phyloP scores from a whole-genome alignment of 2,888 invertebrate species.

The Lepidocyrtinus sp. region DNA sequence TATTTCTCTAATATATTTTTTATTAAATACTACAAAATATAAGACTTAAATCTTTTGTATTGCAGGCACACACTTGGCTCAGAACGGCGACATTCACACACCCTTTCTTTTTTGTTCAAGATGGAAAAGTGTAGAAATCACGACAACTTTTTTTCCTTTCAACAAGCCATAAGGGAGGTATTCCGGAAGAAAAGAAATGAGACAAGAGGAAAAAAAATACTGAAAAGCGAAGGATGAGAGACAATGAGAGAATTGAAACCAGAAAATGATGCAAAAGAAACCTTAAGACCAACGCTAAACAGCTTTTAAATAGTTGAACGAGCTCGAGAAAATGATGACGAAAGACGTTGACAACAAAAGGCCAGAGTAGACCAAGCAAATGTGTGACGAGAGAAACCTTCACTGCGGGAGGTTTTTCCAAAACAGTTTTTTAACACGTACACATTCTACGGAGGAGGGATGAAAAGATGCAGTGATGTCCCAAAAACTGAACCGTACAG shows the following conservation, averaged over 20 bases:
- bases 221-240: conserved; percentile 37
- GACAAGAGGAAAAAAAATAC: conserved; percentile 23
- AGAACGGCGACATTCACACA: conserved; percentile 52
- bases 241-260: conserved; percentile 23
- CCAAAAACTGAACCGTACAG: too few species aligned
- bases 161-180: conserved; percentile 43
- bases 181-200: conserved; percentile 50
- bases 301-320: conserved; percentile 8
- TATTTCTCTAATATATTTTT: conserved; percentile 4
- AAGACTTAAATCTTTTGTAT: conserved; percentile 3
- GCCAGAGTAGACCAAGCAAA: conserved; percentile 26
- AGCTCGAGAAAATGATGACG: conserved; percentile 38
- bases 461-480: too few species aligned
- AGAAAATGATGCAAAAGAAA: conserved; percentile 28
- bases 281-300: conserved; percentile 3
- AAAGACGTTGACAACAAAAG: conserved; percentile 57
- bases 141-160: conserved; percentile 43
- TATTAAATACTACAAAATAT: conserved; percentile 3
- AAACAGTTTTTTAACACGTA: conserved; percentile 26
- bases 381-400: conserved; percentile 4
- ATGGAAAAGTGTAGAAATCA: conserved; percentile 22
- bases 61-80: conserved; percentile 19
- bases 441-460: too few species aligned
- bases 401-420: conserved; percentile 44
- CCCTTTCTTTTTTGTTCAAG: conserved; percentile 35